phyloP scores from a whole-genome alignment of 2,113 vertebrate species.

The Mesoclemmys tuberculata region DNA sequence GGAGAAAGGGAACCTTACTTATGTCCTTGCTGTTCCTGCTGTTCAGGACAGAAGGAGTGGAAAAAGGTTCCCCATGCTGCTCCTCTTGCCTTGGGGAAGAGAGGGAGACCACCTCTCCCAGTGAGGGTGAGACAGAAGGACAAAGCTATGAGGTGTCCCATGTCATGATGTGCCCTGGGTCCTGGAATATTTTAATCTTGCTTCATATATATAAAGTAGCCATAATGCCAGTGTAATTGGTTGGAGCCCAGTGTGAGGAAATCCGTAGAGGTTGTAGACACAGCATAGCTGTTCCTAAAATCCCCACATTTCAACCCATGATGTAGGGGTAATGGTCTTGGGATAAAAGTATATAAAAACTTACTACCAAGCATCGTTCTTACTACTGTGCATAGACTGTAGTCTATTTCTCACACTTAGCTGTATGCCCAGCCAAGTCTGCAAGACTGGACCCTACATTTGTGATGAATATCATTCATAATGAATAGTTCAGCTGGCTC shows the following conservation, averaged over 20 bases:
- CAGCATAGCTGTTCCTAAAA: neutral
- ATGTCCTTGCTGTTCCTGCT: neutral
- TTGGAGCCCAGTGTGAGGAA: neutral
- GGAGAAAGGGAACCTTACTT: neutral
- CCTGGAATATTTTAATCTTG: neutral
- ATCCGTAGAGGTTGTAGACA: neutral
- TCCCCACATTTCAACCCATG: neutral
- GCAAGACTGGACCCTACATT: neutral
- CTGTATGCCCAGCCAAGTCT: neutral
- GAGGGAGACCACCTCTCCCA: neutral
- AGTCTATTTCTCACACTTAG: neutral
- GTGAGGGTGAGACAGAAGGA: neutral
- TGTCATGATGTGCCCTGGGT: neutral
- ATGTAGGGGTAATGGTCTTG: neutral
- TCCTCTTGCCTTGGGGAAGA: neutral
- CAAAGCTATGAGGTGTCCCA: neutral
- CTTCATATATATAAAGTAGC: neutral
- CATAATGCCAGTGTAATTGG: neutral
- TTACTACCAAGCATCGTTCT: neutral
- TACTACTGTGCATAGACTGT: neutral
- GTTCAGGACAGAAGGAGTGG: neutral
- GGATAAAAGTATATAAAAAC: neutral
- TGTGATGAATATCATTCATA: neutral
- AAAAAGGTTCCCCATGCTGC: neutral
- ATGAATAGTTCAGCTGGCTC: neutral